Conservation (phyloP, 2,113 vertebrate species). For the Desmodus rotundus region DNA sequence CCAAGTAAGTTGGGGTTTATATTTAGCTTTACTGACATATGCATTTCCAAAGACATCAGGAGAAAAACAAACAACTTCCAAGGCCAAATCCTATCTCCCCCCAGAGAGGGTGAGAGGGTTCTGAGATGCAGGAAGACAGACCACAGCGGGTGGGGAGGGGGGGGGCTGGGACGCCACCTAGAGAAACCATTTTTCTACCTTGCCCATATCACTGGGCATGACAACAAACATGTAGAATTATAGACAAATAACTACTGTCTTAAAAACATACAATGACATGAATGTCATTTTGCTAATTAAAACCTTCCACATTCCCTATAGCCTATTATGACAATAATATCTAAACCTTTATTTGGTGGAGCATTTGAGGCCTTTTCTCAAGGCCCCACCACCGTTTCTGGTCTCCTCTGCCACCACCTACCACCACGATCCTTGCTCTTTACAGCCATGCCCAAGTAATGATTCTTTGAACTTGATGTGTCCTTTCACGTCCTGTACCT, state of each 20-base stretch:
- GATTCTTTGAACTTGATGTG: background rate
- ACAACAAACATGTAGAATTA: background rate
- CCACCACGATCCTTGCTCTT: rapidly evolving
- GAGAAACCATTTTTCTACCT: background rate
- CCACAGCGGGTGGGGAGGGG: too few relatives aligned
- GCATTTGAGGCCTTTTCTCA: background rate
- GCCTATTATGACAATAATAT: background rate
- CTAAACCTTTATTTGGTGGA: background rate
- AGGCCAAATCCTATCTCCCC: background rate
- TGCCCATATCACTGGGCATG: background rate
- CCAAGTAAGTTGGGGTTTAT: slow-evolving; percentile 29
- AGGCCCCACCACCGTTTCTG: background rate
- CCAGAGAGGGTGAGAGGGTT: background rate
- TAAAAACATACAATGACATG: background rate
- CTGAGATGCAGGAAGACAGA: background rate
- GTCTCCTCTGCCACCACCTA: background rate
- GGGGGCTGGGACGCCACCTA: background rate
- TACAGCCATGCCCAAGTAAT: rapidly evolving
- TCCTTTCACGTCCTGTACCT: background rate
- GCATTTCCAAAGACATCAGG: slow-evolving; percentile 36
- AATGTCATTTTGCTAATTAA: background rate
- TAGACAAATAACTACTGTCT: background rate
- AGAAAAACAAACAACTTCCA: background rate
- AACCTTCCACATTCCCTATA: background rate
- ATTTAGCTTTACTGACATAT: slow-evolving; percentile 34